phyloP scores from a whole-genome alignment of 1,140 invertebrate species.

The Drosophila dunni region DNA sequence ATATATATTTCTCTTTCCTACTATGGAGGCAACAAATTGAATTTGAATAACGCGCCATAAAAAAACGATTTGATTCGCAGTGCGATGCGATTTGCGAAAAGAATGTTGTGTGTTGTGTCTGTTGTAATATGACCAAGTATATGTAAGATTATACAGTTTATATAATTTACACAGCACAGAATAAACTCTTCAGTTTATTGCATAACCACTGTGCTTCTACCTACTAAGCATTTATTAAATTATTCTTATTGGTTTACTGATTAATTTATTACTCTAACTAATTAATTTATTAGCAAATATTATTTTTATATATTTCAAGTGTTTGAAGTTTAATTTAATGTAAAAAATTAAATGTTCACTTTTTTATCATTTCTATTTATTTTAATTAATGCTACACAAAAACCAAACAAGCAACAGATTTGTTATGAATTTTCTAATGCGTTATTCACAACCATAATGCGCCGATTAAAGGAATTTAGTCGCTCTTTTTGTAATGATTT shows the following conservation, averaged over 20 bases:
- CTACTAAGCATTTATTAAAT: not conserved
- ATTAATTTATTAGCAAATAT: no score
- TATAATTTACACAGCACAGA: not conserved
- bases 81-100: constrained; percentile 26
- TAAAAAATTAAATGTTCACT: not conserved
- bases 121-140: not conserved
- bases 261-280: not conserved
- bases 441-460: not conserved
- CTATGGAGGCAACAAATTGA: constrained; percentile 42
- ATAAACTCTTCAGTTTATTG: no score
- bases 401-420: not conserved
- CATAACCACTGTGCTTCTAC: no score
- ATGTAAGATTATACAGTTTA: not conserved
- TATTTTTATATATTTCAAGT: no score
- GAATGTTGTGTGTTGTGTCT: constrained; percentile 3
- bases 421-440: not conserved
- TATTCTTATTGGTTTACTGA: not conserved
- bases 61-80: constrained; percentile 32
- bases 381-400: not conserved
- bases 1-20: not conserved
- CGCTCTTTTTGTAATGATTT: not conserved
- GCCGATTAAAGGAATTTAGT: not conserved
- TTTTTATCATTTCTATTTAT: not conserved
- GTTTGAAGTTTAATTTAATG: no score
- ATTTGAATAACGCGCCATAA: constrained; percentile 50